A percentile compares a stretch with the other conserved stretches of the same genome.
These are phyloP conservation scores for Leptonema lineaticorne DNA, from an alignment of 1,140 invertebrate genomes.

Conservation along the genomic window DNA sequence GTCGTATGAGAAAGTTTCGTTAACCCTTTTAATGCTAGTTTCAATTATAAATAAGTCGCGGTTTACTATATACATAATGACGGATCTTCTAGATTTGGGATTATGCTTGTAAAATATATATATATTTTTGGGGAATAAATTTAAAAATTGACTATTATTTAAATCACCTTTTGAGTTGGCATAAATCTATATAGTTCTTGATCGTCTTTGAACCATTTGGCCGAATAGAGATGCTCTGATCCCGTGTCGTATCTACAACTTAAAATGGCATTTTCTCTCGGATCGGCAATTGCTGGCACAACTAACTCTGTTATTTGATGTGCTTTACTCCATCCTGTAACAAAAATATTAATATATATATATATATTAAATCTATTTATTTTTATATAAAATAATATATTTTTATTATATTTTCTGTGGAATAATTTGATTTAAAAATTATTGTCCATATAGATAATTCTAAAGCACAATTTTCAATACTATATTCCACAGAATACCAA, in stretches of 20 bases:
- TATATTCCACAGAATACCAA: no score
- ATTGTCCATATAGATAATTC: background rate
- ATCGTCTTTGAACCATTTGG: constrained; percentile 80
- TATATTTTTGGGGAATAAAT: no score
- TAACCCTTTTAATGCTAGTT: background rate
- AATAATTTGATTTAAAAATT: no score
- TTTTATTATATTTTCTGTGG: no score
- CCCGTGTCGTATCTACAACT: constrained; percentile 61
- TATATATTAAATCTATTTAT: background rate
- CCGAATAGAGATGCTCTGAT: constrained; percentile 69
- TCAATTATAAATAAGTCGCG: background rate
- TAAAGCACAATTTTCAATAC: no score
- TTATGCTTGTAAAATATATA: no score
- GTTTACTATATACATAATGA: no score
- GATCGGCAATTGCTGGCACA: constrained; percentile 42
- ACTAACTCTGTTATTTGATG: constrained; percentile 36
- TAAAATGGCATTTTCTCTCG: constrained; percentile 55
- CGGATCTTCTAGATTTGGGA: no score
- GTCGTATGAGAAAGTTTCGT: constrained; percentile 1
- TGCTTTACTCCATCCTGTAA: constrained; percentile 10
- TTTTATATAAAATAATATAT: no score
- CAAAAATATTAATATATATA: constrained; percentile 8
- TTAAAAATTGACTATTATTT: background rate
- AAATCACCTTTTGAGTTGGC: constrained; percentile 41
- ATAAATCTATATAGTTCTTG: constrained; percentile 68